Evolutionary conservation across 2,888 invertebrate genomes (phyloP).

Genomic region (Netelia virgata): DNA sequence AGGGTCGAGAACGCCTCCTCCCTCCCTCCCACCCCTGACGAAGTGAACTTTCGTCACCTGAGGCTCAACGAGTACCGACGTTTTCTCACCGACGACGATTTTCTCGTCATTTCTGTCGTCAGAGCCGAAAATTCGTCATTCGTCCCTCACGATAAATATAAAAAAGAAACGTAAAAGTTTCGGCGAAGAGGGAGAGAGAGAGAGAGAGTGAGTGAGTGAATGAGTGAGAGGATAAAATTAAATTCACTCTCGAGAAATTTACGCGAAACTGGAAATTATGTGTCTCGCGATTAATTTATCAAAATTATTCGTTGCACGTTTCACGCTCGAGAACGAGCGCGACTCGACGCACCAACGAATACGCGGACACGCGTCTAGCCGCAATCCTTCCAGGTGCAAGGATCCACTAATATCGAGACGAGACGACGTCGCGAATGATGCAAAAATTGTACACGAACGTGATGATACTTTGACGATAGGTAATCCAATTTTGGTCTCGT

Average conservation of each 20-base stretch:
- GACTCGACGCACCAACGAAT: conserved; percentile 39
- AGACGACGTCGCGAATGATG: conserved; percentile 60
- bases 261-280: conserved; percentile 8
- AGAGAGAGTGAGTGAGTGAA: no score
- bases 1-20: neutral
- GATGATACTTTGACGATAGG: conserved; percentile 20
- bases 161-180: no score
- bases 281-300: conserved; percentile 26
- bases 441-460: conserved; percentile 31
- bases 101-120: conserved; percentile 46
- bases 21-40: conserved; percentile 20
- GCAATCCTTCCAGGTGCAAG: conserved; percentile 83
- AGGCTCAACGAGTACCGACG: conserved; percentile 16
- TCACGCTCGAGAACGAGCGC: conserved; percentile 17
- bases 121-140: conserved; percentile 15
- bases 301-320: conserved; percentile 1
- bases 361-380: conserved; percentile 77
- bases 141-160: no score
- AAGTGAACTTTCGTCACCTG: conserved; percentile 62
- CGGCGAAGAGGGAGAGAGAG: no score
- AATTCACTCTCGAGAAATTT: neutral
- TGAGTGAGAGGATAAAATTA: neutral
- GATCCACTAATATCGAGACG: conserved; percentile 68
- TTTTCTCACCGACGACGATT: conserved; percentile 27
- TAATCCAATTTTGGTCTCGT: conserved; percentile 19